A percentile compares a stretch with the other conserved stretches of the same genome.
Conservation (phyloP, 2,797 vertebrate species). For the Crypturellus tataupa region DNA sequence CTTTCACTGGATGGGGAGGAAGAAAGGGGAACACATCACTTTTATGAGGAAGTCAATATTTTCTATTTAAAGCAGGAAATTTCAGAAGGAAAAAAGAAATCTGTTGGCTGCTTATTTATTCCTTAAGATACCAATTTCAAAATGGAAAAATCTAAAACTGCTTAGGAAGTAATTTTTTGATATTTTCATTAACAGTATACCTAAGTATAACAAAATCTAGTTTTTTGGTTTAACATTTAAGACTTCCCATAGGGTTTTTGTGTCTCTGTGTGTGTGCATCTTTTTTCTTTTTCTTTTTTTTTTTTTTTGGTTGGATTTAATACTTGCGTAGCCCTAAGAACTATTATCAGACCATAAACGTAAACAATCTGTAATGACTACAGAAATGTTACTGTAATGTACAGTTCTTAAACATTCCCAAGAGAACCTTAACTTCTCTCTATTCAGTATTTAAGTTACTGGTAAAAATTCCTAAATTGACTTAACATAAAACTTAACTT, state of each 20-base stretch:
- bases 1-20: not conserved
- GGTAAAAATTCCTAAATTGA: not conserved
- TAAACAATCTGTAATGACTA: not conserved
- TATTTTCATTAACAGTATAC: not conserved
- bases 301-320: not conserved
- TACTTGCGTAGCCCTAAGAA: not conserved
- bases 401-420: not conserved
- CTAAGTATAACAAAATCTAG: not conserved
- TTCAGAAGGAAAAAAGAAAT: not conserved
- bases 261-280: too few relatives aligned
- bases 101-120: not conserved
- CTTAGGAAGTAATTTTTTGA: not conserved
- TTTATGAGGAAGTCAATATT: not conserved
- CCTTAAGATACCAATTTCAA: not conserved
- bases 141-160: not conserved
- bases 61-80: not conserved
- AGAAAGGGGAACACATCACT: not conserved
- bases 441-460: not conserved
- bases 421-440: not conserved
- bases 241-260: not conserved
- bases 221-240: not conserved
- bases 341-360: not conserved
- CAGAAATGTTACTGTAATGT: not conserved
- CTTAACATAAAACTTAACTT: not conserved
- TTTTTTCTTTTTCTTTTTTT: too few relatives aligned